phyloP scores from a whole-genome alignment of 2,888 invertebrate species.

The Eilema depressum region DNA sequence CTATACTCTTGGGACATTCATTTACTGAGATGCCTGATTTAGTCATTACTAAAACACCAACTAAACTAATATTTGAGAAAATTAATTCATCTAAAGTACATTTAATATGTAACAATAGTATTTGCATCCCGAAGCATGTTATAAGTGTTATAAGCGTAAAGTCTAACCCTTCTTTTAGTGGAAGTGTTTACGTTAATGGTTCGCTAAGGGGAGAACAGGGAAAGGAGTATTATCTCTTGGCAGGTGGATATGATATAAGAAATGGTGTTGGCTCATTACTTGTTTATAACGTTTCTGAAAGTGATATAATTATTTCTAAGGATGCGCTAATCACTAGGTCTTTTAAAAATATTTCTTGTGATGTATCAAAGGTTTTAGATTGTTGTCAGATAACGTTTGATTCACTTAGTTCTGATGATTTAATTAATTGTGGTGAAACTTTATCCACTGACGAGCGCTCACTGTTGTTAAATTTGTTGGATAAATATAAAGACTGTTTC shows the following conservation, averaged over 20 bases:
- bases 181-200: neutral
- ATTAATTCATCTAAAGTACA: neutral
- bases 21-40: conserved; percentile 11
- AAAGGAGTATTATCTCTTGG: conserved; percentile 4
- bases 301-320: neutral
- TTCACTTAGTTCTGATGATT: neutral
- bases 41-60: neutral
- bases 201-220: neutral
- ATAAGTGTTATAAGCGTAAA: neutral
- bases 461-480: neutral
- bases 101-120: too few relatives aligned
- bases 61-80: neutral
- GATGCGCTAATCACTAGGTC: neutral
- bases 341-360: neutral
- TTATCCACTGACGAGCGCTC: neutral
- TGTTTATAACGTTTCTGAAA: neutral
- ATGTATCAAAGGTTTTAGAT: neutral
- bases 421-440: conserved; percentile 1
- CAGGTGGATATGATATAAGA: conserved; percentile 6
- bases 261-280: neutral
- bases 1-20: conserved; percentile 9
- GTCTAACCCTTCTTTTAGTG: neutral
- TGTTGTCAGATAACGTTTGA: neutral
- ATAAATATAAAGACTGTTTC: conserved; percentile 13
- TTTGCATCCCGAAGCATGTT: neutral